phyloP scores from a whole-genome alignment of 2,113 vertebrate genomes.

The Mastomys coucha region DNA sequence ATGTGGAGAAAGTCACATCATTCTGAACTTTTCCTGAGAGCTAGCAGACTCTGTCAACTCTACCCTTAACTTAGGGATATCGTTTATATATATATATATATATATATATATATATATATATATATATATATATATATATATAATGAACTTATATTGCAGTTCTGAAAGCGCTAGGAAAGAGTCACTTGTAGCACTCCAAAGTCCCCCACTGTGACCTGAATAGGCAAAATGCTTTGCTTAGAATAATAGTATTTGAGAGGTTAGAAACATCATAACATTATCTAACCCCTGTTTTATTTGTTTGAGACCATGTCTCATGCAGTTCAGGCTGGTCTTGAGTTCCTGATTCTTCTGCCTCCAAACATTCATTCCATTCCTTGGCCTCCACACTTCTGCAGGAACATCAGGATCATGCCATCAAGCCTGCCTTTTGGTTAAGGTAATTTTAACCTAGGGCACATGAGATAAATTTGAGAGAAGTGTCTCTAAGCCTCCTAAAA shows the following conservation, averaged over 20 bases:
- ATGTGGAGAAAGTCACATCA: conserved; percentile 31
- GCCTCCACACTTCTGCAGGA: neutral
- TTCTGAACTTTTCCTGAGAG: conserved; percentile 62
- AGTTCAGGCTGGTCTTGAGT: neutral
- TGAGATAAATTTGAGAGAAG: neutral
- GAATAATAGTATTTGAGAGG: conserved; percentile 33
- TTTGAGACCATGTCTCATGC: neutral
- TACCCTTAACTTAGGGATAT: conserved; percentile 33
- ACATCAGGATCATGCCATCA: neutral
- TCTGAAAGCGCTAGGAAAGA: conserved; percentile 52
- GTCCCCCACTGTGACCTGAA: conserved; percentile 11
- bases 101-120: too few species aligned
- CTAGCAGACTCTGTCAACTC: conserved; percentile 38
- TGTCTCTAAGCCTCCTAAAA: neutral
- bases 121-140: too few species aligned
- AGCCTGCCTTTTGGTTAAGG: neutral
- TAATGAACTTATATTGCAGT: neutral
- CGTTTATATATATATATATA: too few species aligned
- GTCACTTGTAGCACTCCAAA: neutral
- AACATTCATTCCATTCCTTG: neutral
- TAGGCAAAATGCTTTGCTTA: conserved; percentile 14
- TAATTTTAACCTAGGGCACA: neutral
- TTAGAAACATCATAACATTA: neutral
- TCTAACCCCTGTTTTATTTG: neutral
- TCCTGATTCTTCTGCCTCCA: neutral